Evolutionary conservation across 2,797 vertebrate genomes (phyloP).

Genomic region (Lepus townsendii): DNA sequence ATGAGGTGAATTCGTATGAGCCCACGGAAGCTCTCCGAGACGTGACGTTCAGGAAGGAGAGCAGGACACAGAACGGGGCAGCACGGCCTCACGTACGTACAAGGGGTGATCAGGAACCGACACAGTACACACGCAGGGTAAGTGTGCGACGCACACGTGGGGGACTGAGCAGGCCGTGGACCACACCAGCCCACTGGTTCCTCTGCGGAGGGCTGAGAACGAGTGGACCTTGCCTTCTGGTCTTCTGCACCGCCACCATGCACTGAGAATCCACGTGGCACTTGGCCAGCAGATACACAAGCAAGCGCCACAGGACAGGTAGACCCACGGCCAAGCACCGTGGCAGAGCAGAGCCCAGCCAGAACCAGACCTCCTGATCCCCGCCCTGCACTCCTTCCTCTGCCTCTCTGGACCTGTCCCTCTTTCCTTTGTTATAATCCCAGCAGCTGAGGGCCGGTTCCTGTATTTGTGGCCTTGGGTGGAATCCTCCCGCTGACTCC

Average conservation of each 20-base stretch:
- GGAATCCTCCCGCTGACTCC: neutral
- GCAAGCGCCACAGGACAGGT: neutral
- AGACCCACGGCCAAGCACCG: neutral
- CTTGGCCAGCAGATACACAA: neutral
- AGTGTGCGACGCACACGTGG: neutral
- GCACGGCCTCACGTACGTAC: neutral
- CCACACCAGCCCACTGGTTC: neutral
- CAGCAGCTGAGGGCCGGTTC: neutral
- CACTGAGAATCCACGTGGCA: neutral
- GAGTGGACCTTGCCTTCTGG: no score
- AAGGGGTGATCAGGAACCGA: neutral
- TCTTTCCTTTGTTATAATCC: neutral
- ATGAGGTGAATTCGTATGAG: neutral
- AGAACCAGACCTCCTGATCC: neutral
- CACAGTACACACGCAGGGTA: no score
- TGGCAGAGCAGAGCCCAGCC: neutral
- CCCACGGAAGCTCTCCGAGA: slow-evolving; percentile 14
- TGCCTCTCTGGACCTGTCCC: neutral
- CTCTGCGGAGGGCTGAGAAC: neutral
- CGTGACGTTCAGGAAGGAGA: neutral
- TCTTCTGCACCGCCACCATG: neutral
- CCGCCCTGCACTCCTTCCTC: neutral
- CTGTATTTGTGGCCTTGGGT: neutral
- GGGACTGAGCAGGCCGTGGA: neutral
- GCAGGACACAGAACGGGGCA: neutral